These are phyloP conservation scores for Craniophora ligustri DNA, from an alignment of 2,888 invertebrate species.

Conservation along the genomic window DNA sequence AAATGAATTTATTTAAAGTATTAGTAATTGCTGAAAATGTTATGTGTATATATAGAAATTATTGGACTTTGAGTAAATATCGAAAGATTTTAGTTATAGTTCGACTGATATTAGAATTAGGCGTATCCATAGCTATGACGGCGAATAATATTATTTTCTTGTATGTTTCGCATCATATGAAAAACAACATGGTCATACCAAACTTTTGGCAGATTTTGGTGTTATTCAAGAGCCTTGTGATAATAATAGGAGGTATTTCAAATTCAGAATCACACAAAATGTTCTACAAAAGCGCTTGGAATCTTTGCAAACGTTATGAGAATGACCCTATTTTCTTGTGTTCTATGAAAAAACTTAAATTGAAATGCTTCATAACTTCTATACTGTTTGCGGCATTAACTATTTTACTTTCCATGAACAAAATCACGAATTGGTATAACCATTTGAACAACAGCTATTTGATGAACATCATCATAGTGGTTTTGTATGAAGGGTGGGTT, in stretches of 20 bases:
- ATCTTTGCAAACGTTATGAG: background rate
- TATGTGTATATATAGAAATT: conserved; percentile 13
- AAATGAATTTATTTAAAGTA: conserved; percentile 1
- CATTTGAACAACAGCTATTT: too few relatives aligned
- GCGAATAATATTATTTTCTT: background rate
- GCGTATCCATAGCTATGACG: background rate
- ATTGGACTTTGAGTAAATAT: background rate
- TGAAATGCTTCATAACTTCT: background rate
- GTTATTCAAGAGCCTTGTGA: background rate
- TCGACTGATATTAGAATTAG: background rate
- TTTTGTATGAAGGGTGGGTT: background rate
- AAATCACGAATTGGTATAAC: too few relatives aligned
- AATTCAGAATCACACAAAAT: background rate
- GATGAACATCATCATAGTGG: background rate
- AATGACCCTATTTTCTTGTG: background rate
- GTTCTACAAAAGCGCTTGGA: background rate
- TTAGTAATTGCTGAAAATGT: conserved; percentile 6
- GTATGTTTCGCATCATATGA: background rate
- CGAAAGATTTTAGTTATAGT: background rate
- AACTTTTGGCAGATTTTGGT: background rate
- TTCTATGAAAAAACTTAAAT: background rate
- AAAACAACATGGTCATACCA: background rate
- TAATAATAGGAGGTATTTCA: background rate
- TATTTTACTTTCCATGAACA: background rate
- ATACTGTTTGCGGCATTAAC: background rate